Evolutionary conservation across 2,888 invertebrate species (phyloP).

Genomic region (Odiellus spinosus): DNA sequence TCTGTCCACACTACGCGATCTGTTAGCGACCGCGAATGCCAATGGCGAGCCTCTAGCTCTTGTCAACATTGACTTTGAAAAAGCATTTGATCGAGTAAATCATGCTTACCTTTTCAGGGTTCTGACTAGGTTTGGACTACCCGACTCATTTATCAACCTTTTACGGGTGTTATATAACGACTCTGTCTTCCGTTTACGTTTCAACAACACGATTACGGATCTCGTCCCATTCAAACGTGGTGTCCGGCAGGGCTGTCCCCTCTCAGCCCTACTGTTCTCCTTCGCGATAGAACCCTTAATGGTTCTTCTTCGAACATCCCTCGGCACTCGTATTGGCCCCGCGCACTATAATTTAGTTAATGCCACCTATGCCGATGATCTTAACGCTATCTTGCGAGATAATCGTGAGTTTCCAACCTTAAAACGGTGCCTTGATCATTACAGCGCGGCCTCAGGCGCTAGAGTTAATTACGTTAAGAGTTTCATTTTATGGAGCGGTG

Average conservation of each 20-base stretch:
- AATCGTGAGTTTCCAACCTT: slow-evolving; percentile 8
- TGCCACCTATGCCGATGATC: slow-evolving; percentile 22
- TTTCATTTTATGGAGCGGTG: too few relatives aligned
- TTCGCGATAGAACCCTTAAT: slow-evolving; percentile 24
- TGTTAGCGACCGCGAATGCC: slow-evolving; percentile 8
- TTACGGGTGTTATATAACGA: slow-evolving; percentile 16
- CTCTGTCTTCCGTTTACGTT: slow-evolving; percentile 15
- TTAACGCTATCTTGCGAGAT: slow-evolving; percentile 12
- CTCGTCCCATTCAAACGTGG: slow-evolving; percentile 19
- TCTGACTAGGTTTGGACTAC: neutral
- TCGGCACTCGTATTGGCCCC: too few relatives aligned
- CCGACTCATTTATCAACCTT: slow-evolving; percentile 3
- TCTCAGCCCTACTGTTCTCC: slow-evolving; percentile 25
- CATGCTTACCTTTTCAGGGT: slow-evolving; percentile 18
- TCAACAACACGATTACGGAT: slow-evolving; percentile 13
- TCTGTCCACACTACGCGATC: slow-evolving; percentile 9
- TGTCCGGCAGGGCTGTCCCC: slow-evolving; percentile 27
- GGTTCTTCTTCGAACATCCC: neutral
- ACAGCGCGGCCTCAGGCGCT: too few relatives aligned
- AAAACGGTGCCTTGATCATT: too few relatives aligned
- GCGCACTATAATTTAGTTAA: neutral
- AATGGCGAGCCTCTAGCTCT: slow-evolving; percentile 18
- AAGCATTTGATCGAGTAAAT: slow-evolving; percentile 29
- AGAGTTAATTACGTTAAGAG: too few relatives aligned
- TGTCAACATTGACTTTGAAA: slow-evolving; percentile 28